These are phyloP conservation scores for Myxocyprinus asiaticus DNA, from an alignment of 2,113 vertebrate species.

Conservation along the genomic window DNA sequence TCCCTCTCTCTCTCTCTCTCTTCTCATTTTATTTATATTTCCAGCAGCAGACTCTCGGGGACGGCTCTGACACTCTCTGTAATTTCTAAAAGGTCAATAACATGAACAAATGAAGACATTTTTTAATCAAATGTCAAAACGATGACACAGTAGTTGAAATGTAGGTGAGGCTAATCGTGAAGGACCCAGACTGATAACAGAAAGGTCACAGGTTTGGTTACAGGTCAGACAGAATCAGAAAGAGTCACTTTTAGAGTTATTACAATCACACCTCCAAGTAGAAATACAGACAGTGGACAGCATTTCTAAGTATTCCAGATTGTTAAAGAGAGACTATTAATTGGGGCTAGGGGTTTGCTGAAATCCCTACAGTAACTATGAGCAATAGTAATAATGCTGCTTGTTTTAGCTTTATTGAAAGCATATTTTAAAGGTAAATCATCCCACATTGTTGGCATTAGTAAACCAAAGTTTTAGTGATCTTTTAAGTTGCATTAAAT, in stretches of 20 bases:
- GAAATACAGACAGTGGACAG: no score
- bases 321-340: no score
- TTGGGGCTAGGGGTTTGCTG: no score
- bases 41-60: constrained; percentile 23
- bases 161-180: constrained; percentile 8
- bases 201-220: constrained; percentile 5
- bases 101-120: constrained; percentile 35
- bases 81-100: constrained; percentile 39
- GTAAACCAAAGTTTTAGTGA: background rate
- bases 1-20: constrained; percentile 13
- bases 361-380: no score
- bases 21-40: constrained; percentile 33
- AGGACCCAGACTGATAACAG: background rate
- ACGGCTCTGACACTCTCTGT: background rate
- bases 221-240: background rate
- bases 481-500: background rate
- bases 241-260: background rate
- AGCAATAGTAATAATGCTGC: no score
- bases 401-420: no score
- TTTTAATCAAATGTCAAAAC: constrained; percentile 42
- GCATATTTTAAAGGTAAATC: background rate
- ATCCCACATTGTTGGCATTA: constrained; percentile 1
- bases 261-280: background rate
- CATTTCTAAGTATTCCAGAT: no score
- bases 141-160: constrained; percentile 33